Percentiles rank a stretch among this genome's conserved stretches.
Evolutionary conservation across 2,797 vertebrate genomes (phyloP).

Genomic region (Channa striata): DNA sequence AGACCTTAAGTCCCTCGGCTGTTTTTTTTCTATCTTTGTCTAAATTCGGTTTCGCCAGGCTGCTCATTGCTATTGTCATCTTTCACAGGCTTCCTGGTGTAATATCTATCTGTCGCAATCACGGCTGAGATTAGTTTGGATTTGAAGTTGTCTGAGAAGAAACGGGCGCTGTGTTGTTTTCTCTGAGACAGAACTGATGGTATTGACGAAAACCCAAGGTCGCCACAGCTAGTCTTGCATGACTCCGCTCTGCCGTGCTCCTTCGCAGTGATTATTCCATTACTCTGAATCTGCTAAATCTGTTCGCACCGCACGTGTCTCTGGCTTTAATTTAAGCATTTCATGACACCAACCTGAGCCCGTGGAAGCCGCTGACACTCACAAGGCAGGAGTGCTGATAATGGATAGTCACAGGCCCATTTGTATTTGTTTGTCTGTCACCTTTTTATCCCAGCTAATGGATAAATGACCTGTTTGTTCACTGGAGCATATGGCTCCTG

Average conservation of each 20-base stretch:
- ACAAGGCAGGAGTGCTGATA: slow-evolving; percentile 32
- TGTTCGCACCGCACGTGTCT: slow-evolving; percentile 60
- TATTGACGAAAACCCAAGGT: slow-evolving; percentile 69
- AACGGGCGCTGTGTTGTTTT: slow-evolving; percentile 27
- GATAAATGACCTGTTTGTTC: slow-evolving; percentile 43
- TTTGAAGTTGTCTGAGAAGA: slow-evolving; percentile 38
- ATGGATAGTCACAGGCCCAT: slow-evolving; percentile 37
- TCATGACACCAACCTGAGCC: slow-evolving; percentile 35
- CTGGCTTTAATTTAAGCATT: slow-evolving; percentile 43
- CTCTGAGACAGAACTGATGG: slow-evolving; percentile 41
- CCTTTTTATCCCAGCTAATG: slow-evolving; percentile 40
- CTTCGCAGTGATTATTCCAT: slow-evolving; percentile 73
- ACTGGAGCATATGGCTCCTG: slow-evolving; percentile 14
- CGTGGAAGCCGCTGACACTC: slow-evolving; percentile 36
- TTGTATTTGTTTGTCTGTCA: slow-evolving; percentile 56
- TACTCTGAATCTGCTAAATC: slow-evolving; percentile 70
- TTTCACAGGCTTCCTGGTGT: slow-evolving; percentile 6
- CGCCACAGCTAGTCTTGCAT: slow-evolving; percentile 53
- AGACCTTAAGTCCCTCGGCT: slow-evolving; percentile 20
- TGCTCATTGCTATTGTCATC: slow-evolving; percentile 19
- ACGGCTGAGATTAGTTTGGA: slow-evolving; percentile 39
- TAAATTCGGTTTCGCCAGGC: slow-evolving; percentile 9
- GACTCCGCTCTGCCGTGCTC: slow-evolving; percentile 51
- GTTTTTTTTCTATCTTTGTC: slow-evolving; percentile 37
- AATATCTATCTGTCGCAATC: slow-evolving; percentile 53